phyloP scores from a whole-genome alignment of 2,888 invertebrate species.

The Steinernema hermaphroditum region DNA sequence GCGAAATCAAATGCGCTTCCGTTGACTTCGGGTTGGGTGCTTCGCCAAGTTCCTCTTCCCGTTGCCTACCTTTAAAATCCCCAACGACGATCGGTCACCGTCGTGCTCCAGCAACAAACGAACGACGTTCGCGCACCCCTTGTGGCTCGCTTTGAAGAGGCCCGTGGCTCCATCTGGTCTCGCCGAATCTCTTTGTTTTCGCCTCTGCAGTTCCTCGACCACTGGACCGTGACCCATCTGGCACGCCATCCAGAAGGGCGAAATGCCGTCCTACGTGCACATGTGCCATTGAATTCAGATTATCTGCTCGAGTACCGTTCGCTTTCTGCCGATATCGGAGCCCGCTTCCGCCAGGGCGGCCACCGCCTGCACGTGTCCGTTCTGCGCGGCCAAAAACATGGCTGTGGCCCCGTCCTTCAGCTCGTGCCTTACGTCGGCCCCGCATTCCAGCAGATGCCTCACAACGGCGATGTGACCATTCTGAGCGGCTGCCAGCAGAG shows the following conservation, averaged over 20 bases:
- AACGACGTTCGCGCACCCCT: conserved; percentile 85
- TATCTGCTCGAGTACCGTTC: conserved; percentile 37
- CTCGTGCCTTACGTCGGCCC: conserved; percentile 32
- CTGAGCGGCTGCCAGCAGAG: conserved; percentile 88
- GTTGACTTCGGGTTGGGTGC: conserved; percentile 33
- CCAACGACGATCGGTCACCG: conserved; percentile 25
- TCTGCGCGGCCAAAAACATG: conserved; percentile 88
- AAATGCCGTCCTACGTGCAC: conserved; percentile 70
- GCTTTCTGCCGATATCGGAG: conserved; percentile 71
- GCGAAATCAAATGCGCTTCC: conserved; percentile 22
- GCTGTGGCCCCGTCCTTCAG: conserved; percentile 40
- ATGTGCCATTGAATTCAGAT: conserved; percentile 11
- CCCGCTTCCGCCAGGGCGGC: conserved; percentile 77
- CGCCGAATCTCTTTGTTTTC: conserved; percentile 73
- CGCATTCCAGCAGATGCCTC: conserved; percentile 71
- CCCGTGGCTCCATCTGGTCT: conserved; percentile 89
- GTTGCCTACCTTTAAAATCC: conserved; percentile 35
- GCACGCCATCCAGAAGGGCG: conserved; percentile 88
- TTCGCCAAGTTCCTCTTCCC: conserved; percentile 65
- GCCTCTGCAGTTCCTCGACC: conserved; percentile 77
- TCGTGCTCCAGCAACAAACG: conserved; percentile 74
- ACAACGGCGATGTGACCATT: conserved; percentile 85
- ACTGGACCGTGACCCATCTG: conserved; percentile 90
- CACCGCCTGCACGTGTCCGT: conserved; percentile 83
- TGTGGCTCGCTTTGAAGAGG: conserved; percentile 90